These are phyloP conservation scores for Acleris sparsana DNA, from an alignment of 2,888 invertebrate species.

Conservation along the genomic window DNA sequence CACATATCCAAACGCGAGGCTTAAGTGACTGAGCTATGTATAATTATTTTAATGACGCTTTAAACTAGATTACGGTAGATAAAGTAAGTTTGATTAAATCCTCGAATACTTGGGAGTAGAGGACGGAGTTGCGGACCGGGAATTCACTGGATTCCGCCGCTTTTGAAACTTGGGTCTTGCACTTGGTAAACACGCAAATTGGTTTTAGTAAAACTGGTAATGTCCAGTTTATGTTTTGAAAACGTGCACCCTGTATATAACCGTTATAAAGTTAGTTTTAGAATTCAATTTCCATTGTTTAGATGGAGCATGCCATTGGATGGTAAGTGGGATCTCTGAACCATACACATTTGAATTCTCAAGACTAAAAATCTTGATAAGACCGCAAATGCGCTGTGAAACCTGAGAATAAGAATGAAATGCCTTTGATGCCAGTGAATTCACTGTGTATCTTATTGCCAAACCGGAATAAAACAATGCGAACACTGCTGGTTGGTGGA, in stretches of 20 bases:
- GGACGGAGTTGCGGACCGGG: slow-evolving; percentile 15
- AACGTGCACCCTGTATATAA: too few relatives aligned
- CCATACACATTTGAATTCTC: too few relatives aligned
- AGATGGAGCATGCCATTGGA: too few relatives aligned
- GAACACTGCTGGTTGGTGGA: too few relatives aligned
- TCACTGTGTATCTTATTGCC: too few relatives aligned
- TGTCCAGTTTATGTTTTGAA: background rate
- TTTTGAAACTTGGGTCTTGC: slow-evolving; percentile 30
- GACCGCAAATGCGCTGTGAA: too few relatives aligned
- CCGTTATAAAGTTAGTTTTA: background rate
- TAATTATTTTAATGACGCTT: slow-evolving; percentile 31
- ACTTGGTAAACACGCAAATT: slow-evolving; percentile 33
- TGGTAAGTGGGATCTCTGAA: too few relatives aligned
- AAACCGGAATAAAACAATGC: too few relatives aligned
- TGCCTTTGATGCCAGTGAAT: too few relatives aligned
- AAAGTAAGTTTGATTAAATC: slow-evolving; percentile 48
- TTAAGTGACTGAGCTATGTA: background rate
- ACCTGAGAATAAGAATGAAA: too few relatives aligned
- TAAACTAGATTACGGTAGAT: slow-evolving; percentile 19
- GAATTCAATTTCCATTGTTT: background rate
- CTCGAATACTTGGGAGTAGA: slow-evolving; percentile 39
- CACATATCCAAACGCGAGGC: too few relatives aligned
- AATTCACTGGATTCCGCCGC: slow-evolving; percentile 20
- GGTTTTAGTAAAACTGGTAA: slow-evolving; percentile 22
- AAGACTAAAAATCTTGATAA: too few relatives aligned